A percentile compares a stretch with the other conserved stretches of the same genome.
Evolutionary conservation across 1,140 invertebrate genomes (phyloP).

Genomic region (Saccostrea glomerata): DNA sequence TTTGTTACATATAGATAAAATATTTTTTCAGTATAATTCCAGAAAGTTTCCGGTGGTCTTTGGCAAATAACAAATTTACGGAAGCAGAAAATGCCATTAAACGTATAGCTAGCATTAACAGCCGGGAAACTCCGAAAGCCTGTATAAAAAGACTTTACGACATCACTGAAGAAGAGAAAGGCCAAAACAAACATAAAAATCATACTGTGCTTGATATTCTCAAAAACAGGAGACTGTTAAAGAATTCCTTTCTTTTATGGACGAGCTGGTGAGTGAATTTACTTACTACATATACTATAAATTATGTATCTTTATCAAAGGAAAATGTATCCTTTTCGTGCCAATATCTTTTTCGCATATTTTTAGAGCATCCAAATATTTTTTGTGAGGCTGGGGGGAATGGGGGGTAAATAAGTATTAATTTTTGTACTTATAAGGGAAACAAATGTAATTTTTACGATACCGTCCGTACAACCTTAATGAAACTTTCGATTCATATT

Average conservation of each 20-base stretch:
- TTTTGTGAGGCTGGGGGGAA: no score
- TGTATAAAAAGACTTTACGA: not conserved
- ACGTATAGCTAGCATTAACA: slow-evolving; percentile 48
- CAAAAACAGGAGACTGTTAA: not conserved
- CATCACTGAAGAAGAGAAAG: not conserved
- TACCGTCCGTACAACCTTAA: no score
- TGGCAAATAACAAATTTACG: slow-evolving; percentile 26
- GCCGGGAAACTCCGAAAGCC: not conserved
- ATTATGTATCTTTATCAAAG: no score
- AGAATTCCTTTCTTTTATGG: not conserved
- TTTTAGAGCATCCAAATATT: no score
- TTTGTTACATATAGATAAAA: not conserved
- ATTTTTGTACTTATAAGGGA: no score
- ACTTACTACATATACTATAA: not conserved
- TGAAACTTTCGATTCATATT: no score
- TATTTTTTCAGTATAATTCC: slow-evolving; percentile 39
- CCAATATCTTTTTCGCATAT: no score
- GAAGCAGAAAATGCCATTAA: slow-evolving; percentile 43
- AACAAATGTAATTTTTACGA: no score
- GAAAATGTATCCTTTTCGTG: no score
- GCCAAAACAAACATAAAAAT: not conserved
- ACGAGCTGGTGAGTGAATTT: not conserved
- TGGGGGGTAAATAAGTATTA: no score
- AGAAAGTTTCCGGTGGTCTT: slow-evolving; percentile 53
- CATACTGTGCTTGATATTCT: not conserved